A percentile compares a stretch with the other conserved stretches of the same genome.
phyloP scores from a whole-genome alignment of 2,113 vertebrate species.

The Lathamus discolor region DNA sequence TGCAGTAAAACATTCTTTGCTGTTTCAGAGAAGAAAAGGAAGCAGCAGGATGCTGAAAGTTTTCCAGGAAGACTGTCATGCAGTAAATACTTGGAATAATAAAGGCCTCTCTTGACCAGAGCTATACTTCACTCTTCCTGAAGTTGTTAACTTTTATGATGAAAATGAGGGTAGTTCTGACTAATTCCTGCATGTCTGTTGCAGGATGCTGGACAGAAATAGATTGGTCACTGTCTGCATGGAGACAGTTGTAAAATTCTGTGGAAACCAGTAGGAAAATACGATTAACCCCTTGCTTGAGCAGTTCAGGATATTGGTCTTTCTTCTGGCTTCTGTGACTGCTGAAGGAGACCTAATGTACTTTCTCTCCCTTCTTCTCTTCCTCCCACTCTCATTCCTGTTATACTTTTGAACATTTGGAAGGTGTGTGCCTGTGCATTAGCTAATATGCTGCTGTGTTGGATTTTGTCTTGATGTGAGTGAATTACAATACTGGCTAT shows the following conservation, averaged over 20 bases:
- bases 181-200: not conserved
- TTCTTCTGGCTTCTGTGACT: not conserved
- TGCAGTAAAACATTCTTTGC: not conserved
- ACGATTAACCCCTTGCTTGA: not conserved
- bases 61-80: not conserved
- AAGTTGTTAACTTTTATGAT: not conserved
- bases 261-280: not conserved
- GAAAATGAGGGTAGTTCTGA: not conserved
- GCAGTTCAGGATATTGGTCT: not conserved
- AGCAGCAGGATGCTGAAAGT: not conserved
- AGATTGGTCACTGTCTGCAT: not conserved
- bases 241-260: not conserved
- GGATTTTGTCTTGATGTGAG: not conserved
- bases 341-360: not conserved
- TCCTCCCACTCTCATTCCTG: not conserved
- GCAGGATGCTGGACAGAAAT: not conserved
- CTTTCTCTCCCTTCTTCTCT: not conserved
- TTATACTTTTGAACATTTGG: not conserved
- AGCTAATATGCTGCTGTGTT: not conserved
- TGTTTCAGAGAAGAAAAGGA: slow-evolving; percentile 7
- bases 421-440: not conserved
- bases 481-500: not conserved
- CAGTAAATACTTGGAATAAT: slow-evolving; percentile 2
- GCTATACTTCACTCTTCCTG: not conserved
- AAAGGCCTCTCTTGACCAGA: not conserved